Evolutionary conservation across 2,113 vertebrate genomes (phyloP).

Genomic region (Pungitius pungitius): DNA sequence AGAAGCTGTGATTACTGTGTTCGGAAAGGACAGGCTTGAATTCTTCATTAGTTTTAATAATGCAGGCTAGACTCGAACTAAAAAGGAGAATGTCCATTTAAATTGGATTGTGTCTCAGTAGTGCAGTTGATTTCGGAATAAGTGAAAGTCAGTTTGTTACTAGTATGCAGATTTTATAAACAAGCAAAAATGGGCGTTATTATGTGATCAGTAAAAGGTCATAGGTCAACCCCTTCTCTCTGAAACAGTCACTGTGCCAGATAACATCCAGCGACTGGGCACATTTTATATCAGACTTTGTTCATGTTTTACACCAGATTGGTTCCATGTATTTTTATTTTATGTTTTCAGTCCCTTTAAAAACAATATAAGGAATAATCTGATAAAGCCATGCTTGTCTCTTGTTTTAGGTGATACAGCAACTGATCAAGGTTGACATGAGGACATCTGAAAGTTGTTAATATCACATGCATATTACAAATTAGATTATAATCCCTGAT

Average conservation of each 20-base stretch:
- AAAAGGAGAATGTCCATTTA: constrained; percentile 22
- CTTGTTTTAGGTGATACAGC: constrained; percentile 6
- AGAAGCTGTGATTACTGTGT: constrained; percentile 15
- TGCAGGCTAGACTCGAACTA: constrained; percentile 12
- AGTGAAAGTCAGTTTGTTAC: constrained; percentile 25
- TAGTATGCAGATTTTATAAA: not conserved
- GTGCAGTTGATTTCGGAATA: constrained; percentile 27
- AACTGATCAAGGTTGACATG: constrained; percentile 13
- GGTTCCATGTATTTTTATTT: constrained; percentile 36
- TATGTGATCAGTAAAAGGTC: constrained; percentile 3
- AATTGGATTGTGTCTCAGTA: constrained; percentile 31
- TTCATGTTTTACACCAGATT: not conserved
- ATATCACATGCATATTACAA: constrained; percentile 16
- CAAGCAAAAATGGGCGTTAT: not conserved
- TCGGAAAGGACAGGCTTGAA: constrained; percentile 2
- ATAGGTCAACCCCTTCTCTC: not conserved
- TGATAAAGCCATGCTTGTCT: not conserved
- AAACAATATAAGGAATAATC: not conserved
- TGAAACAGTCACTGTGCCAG: constrained; percentile 5
- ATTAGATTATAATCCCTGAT: not conserved
- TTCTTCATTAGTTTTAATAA: constrained; percentile 19
- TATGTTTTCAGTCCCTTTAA: not conserved
- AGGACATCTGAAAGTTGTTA: not conserved
- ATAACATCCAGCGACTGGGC: not conserved
- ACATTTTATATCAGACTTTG: not conserved